Conservation (phyloP, 1,140 invertebrate species). For the Calosoma granatense region DNA sequence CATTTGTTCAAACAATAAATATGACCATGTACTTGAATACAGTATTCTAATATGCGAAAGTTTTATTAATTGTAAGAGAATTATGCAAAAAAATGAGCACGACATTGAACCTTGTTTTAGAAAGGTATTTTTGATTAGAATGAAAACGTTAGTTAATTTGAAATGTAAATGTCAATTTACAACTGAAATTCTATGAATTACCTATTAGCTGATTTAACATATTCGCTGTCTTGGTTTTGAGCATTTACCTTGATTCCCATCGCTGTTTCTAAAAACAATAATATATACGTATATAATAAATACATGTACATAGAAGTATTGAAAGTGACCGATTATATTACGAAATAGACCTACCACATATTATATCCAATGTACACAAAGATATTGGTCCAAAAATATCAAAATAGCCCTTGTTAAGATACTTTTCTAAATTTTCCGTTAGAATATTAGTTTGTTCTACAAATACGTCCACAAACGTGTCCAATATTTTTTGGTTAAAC, state of each 20-base stretch:
- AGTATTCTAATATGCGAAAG: too few species aligned
- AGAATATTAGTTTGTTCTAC: constrained; percentile 16
- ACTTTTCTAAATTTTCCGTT: constrained; percentile 17
- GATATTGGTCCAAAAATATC: constrained; percentile 14
- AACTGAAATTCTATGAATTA: too few species aligned
- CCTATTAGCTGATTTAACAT: constrained; percentile 11
- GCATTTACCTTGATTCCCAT: constrained; percentile 16
- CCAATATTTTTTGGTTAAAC: constrained; percentile 21
- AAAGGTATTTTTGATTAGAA: too few species aligned
- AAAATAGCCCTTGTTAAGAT: constrained; percentile 12
- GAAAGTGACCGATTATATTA: neutral
- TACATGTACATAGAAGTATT: too few species aligned
- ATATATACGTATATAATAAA: constrained; percentile 2
- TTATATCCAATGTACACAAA: constrained; percentile 15
- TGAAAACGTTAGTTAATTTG: too few species aligned
- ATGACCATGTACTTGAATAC: too few species aligned
- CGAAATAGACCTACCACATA: constrained; percentile 18
- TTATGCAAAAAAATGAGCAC: too few species aligned
- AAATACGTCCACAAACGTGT: constrained; percentile 21
- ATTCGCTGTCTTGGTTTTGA: constrained; percentile 10
- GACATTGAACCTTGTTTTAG: too few species aligned
- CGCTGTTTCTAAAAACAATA: constrained; percentile 14
- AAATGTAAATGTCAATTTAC: too few species aligned
- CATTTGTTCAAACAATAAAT: neutral
- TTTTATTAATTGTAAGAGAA: too few species aligned